Percentiles rank a stretch among this genome's conserved stretches.
Conservation (phyloP, 2,888 invertebrate species). For the Drosophila tripunctata region DNA sequence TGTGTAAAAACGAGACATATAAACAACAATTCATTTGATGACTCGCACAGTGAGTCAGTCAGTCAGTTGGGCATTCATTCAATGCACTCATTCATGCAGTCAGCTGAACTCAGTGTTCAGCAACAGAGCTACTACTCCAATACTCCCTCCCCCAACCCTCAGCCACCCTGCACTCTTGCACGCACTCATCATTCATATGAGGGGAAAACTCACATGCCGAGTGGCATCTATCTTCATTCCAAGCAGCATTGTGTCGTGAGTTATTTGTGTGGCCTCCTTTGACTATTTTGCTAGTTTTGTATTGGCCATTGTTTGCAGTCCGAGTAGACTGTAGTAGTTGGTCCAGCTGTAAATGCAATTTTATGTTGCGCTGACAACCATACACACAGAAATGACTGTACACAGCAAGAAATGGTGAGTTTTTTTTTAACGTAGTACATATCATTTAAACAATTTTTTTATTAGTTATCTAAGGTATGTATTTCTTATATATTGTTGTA, state of each 20-base stretch:
- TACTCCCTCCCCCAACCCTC: neutral
- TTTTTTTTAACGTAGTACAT: neutral
- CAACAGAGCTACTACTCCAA: conserved; percentile 16
- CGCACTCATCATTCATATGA: conserved; percentile 47
- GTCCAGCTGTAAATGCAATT: conserved; percentile 32
- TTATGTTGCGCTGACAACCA: conserved; percentile 11
- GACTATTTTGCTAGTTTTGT: conserved; percentile 54
- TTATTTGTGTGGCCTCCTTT: conserved; percentile 69
- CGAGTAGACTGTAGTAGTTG: neutral
- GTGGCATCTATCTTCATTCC: conserved; percentile 63
- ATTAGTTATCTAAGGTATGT: too few relatives aligned
- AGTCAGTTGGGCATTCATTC: conserved; percentile 50
- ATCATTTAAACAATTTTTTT: too few relatives aligned
- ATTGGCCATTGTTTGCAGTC: conserved; percentile 40
- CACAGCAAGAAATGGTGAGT: neutral
- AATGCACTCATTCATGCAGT: conserved; percentile 73
- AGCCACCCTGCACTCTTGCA: neutral
- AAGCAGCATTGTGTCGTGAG: conserved; percentile 73
- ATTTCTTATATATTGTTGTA: too few relatives aligned
- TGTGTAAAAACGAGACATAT: conserved; percentile 53
- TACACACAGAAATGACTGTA: conserved; percentile 3
- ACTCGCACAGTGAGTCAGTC: conserved; percentile 33
- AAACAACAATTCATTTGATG: conserved; percentile 74
- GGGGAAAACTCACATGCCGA: neutral
- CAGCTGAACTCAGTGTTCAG: conserved; percentile 16